A percentile compares a stretch with the other conserved stretches of the same genome.
Evolutionary conservation across 2,888 invertebrate genomes (phyloP).

Genomic region (Philereme transversata): DNA sequence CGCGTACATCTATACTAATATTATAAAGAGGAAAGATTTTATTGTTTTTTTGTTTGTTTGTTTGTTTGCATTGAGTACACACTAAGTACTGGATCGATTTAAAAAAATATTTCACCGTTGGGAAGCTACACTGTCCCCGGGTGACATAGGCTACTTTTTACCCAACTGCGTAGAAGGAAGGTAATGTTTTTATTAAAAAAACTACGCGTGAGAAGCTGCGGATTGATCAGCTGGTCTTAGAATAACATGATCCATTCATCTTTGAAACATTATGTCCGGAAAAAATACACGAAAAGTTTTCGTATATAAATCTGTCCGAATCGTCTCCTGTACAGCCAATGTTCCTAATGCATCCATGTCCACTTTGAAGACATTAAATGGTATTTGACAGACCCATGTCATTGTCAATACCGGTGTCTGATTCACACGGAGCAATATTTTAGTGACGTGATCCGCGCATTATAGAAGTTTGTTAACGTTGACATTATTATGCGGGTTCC

Average conservation of each 20-base stretch:
- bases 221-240: no score
- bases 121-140: no score
- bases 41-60: no score
- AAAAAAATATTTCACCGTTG: no score
- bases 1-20: no score
- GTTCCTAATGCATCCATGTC: constrained; percentile 44
- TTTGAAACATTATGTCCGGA: neutral
- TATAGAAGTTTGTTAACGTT: constrained; percentile 62
- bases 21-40: no score
- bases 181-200: no score
- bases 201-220: no score
- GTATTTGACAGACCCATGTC: constrained; percentile 56
- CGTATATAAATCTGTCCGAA: constrained; percentile 30
- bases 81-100: no score
- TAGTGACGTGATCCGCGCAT: constrained; percentile 59
- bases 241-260: constrained; percentile 5
- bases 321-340: constrained; percentile 29
- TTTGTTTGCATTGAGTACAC: no score
- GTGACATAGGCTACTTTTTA: no score
- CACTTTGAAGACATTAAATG: constrained; percentile 53
- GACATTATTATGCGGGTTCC: constrained; percentile 71
- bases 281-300: constrained; percentile 17
- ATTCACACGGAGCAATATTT: constrained; percentile 63
- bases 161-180: no score
- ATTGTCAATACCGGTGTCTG: constrained; percentile 52